Conservation (phyloP, 2,797 vertebrate species). For the Sphenodon punctatus region DNA sequence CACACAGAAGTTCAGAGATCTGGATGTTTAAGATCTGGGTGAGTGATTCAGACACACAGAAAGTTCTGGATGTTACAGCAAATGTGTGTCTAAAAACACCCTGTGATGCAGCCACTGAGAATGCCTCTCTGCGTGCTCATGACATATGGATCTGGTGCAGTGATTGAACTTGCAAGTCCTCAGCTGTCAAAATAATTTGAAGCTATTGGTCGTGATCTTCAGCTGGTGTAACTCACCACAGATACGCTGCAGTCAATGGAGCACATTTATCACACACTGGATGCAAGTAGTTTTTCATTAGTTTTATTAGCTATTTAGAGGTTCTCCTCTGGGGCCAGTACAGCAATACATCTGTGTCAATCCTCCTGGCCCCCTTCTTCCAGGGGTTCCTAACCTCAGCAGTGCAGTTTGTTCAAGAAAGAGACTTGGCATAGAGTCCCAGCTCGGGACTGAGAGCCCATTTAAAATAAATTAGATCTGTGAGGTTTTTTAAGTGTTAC, state of each 20-base stretch:
- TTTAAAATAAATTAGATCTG: constrained; percentile 58
- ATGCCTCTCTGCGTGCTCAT: no score
- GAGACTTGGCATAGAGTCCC: constrained; percentile 20
- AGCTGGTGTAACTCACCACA: background rate
- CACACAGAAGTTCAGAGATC: no score
- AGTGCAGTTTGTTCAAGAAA: background rate
- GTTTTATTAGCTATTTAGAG: constrained; percentile 47
- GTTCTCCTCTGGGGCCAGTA: constrained; percentile 36
- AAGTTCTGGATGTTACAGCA: no score
- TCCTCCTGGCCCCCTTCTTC: constrained; percentile 32
- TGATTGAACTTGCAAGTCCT: no score
- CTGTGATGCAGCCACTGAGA: no score
- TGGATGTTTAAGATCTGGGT: no score
- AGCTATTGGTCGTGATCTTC: background rate
- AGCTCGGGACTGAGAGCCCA: background rate
- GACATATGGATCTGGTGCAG: no score
- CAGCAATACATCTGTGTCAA: background rate
- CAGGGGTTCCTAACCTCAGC: constrained; percentile 29
- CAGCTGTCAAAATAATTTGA: background rate
- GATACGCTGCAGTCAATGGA: background rate
- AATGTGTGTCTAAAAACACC: no score
- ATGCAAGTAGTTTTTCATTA: constrained; percentile 43
- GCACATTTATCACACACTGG: background rate
- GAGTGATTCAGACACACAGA: no score
- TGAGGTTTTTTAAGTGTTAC: constrained; percentile 39